phyloP scores from a whole-genome alignment of 1,140 invertebrate genomes.

The Saccostrea cuccullata region DNA sequence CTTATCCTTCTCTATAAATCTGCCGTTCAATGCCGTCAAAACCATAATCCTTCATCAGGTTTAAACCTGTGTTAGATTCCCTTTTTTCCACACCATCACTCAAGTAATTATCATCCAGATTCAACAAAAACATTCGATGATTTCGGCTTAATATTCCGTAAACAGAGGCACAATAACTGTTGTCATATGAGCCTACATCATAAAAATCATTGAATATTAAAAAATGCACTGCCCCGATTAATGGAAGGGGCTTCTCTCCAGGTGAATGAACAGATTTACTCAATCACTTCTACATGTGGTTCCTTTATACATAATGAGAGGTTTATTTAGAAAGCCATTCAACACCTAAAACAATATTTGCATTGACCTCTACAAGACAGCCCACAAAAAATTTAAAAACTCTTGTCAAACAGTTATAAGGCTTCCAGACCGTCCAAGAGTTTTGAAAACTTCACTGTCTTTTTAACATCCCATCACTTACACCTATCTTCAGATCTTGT shows the following conservation, averaged over 20 bases:
- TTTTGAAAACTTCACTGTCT: background rate
- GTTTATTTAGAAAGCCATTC: constrained; percentile 36
- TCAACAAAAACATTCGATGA: constrained; percentile 28
- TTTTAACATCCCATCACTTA: background rate
- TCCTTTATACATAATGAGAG: constrained; percentile 25
- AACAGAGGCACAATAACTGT: background rate
- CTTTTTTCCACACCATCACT: constrained; percentile 27
- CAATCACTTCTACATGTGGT: constrained; percentile 22
- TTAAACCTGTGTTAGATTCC: constrained; percentile 23
- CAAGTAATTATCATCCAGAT: constrained; percentile 17
- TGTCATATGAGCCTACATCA: constrained; percentile 19
- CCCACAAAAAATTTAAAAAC: background rate
- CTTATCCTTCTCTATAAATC: constrained; percentile 24
- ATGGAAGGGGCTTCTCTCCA: background rate
- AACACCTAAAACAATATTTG: constrained; percentile 36
- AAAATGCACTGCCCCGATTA: background rate
- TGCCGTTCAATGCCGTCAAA: constrained; percentile 3
- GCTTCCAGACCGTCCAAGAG: background rate
- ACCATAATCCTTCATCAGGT: constrained; percentile 1
- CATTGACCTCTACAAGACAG: constrained; percentile 3
- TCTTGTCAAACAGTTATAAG: background rate
- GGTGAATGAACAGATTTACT: constrained; percentile 33
- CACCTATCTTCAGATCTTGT: background rate
- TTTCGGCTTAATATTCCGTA: constrained; percentile 29
- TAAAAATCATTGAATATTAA: background rate